Evolutionary conservation across 2,113 vertebrate genomes (phyloP).

Genomic region (Morone chrysops): DNA sequence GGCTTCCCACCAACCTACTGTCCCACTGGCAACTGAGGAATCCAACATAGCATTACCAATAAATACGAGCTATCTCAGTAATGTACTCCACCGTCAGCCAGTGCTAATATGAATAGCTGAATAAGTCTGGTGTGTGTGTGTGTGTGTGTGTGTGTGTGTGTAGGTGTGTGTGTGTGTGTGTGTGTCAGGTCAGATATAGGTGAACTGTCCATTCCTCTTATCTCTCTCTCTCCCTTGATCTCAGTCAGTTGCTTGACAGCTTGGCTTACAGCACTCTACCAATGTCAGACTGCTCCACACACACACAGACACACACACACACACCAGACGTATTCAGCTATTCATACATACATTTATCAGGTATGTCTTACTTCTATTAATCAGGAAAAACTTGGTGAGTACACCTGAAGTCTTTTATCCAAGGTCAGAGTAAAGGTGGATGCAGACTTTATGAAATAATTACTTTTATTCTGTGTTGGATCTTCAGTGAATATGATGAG

Average conservation of each 20-base stretch:
- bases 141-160: conserved; percentile 21
- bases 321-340: no score
- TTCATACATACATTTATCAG: background rate
- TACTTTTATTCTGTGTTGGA: background rate
- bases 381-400: background rate
- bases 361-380: background rate
- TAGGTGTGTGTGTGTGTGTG: conserved; percentile 25
- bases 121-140: background rate
- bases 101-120: conserved; percentile 23
- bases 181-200: conserved; percentile 32
- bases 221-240: conserved; percentile 54
- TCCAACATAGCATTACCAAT: background rate
- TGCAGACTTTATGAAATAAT: background rate
- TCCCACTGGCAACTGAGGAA: background rate
- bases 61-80: conserved; percentile 6
- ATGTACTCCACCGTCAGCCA: conserved; percentile 29
- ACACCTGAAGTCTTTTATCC: no score
- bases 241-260: conserved; percentile 74
- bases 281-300: conserved; percentile 43
- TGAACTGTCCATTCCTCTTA: conserved; percentile 36
- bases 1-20: background rate
- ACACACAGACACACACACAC: conserved; percentile 22
- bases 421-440: background rate
- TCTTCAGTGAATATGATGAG: background rate
- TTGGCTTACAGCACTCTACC: conserved; percentile 61